Evolutionary conservation across 2,113 vertebrate genomes (phyloP), one percentile per base, ranked within the genome.

Genomic region (Brienomyrus longianalis): DNA sequence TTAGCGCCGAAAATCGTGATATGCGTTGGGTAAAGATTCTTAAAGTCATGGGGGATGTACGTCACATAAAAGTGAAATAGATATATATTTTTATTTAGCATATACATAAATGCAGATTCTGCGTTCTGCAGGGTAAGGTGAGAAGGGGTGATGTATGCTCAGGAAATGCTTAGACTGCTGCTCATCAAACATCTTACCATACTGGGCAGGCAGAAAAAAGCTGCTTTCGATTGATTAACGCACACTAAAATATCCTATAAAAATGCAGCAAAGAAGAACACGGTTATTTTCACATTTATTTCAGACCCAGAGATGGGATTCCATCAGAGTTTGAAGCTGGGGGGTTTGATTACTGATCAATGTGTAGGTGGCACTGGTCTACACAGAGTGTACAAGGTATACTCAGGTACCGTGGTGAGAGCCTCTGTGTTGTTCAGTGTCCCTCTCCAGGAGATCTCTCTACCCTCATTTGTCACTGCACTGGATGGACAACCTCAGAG

Each of bases 91-190:
- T 51, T 31, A 83, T 77, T 89, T 15, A 10, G 2, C 66, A 52
- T 80, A 7, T 39, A 21, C 86, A 90, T 89, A 93, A 92, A 91
- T 90, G 86, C 93, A 93, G 92, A 93, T 93, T 92, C 92, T 91
- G 93, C 90, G 93, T 92, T 93, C 91, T 35, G 90, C 92, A 93
- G 92, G 92, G 91, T 91, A 90, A 91, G 91, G 92, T 93, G 94
- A 93, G 92, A 93, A 92, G 91, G 92, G 93, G 27, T 94, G 94
- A 95, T 94, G 93, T 94, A 93, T 91, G 91, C 90, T 91, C 91
- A 94, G 94, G 93, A 95, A 94, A 94, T 95, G 95, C 94, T 94
- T 94, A 93, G 92, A 95, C 94, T 94, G 94, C 93, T 93, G 93
- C 93, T 93, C 93, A 93, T 94, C 94, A 95, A 94, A 93, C 93